These are phyloP conservation scores for Pelodytes ibericus DNA, from an alignment of 2,797 vertebrate genomes.

Conservation along the genomic window DNA sequence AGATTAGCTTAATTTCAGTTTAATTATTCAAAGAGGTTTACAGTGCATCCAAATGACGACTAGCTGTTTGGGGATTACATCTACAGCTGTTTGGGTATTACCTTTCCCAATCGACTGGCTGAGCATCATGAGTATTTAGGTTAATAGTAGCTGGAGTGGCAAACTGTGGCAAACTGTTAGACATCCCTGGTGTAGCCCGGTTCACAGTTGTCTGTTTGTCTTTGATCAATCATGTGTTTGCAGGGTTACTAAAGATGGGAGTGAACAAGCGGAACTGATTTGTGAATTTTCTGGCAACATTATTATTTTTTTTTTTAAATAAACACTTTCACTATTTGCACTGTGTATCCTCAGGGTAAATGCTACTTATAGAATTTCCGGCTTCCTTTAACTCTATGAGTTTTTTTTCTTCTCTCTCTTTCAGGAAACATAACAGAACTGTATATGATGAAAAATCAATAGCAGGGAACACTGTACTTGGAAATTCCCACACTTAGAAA, in stretches of 20 bases:
- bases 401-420: not conserved
- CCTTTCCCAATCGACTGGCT: too few relatives aligned
- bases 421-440: not conserved
- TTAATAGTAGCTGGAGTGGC: not conserved
- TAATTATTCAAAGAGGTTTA: not conserved
- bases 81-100: too few relatives aligned
- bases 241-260: not conserved
- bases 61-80: too few relatives aligned
- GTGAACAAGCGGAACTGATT: not conserved
- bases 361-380: not conserved
- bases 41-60: too few relatives aligned
- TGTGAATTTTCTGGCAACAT: constrained; percentile 3
- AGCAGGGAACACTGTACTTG: not conserved
- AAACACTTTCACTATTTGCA: not conserved
- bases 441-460: not conserved
- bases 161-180: too few relatives aligned
- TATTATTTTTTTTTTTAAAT: not conserved
- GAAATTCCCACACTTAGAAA: not conserved
- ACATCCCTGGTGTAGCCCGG: too few relatives aligned
- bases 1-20: not conserved
- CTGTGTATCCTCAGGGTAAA: not conserved
- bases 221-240: not conserved
- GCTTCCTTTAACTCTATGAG: not conserved
- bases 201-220: too few relatives aligned
- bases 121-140: too few relatives aligned